Evolutionary conservation across 2,113 vertebrate genomes (phyloP).

Genomic region (Erinaceus europaeus): DNA sequence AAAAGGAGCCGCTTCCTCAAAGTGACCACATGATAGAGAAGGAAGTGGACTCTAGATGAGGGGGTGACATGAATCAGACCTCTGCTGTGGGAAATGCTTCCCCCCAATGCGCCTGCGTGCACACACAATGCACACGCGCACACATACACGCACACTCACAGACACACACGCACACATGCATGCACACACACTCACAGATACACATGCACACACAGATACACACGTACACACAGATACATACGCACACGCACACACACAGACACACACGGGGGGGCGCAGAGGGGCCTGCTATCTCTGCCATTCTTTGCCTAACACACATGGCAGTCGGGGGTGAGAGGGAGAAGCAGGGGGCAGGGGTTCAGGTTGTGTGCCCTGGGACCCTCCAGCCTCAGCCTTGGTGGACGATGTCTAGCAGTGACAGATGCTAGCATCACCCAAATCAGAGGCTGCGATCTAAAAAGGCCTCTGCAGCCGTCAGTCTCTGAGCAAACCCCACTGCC

Average conservation of each 20-base stretch:
- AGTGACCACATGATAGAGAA: background rate
- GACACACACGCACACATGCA: too few relatives aligned
- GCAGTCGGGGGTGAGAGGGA: background rate
- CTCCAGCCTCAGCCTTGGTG: background rate
- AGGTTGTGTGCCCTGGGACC: background rate
- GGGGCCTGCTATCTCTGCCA: too few relatives aligned
- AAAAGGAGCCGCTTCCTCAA: background rate
- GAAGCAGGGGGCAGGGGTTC: background rate
- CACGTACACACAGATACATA: background rate
- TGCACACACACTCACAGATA: too few relatives aligned
- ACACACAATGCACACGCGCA: too few relatives aligned
- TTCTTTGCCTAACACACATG: accelerated
- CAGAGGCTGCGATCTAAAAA: background rate
- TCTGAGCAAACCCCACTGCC: background rate
- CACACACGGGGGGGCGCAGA: background rate
- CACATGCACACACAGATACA: background rate
- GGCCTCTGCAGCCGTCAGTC: background rate
- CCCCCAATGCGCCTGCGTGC: too few relatives aligned
- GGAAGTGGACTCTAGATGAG: background rate
- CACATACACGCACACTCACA: too few relatives aligned
- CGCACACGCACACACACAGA: background rate
- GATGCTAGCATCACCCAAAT: too few relatives aligned
- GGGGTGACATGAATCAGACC: background rate
- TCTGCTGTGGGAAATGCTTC: background rate
- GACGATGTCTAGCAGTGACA: background rate